phyloP scores from a whole-genome alignment of 2,888 invertebrate species.

The Nasonia oneida region DNA sequence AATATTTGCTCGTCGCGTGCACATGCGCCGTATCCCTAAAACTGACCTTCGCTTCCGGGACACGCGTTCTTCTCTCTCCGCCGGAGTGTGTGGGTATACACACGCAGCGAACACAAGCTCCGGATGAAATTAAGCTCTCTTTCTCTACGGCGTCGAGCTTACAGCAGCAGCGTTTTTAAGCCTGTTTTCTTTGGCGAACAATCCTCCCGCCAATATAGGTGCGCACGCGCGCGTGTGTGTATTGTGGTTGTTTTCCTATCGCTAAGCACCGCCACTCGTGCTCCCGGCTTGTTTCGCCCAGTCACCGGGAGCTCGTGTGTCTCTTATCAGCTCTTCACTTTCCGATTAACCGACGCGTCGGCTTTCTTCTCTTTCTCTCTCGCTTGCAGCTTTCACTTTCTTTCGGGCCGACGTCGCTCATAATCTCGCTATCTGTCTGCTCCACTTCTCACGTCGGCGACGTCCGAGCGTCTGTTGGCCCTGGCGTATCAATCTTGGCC shows the following conservation, averaged over 20 bases:
- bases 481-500: conserved; percentile 27
- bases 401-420: neutral
- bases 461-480: neutral
- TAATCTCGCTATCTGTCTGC: conserved; percentile 31
- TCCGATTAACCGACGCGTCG: neutral
- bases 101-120: neutral
- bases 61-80: neutral
- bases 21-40: neutral
- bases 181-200: neutral
- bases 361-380: conserved; percentile 10
- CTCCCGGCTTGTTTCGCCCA: conserved; percentile 1
- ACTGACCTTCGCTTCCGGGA: neutral
- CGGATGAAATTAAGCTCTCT: neutral
- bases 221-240: neutral
- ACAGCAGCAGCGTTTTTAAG: neutral
- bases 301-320: neutral
- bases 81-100: neutral
- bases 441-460: neutral
- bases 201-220: neutral
- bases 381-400: neutral
- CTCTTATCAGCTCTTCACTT: conserved; percentile 12
- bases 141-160: neutral
- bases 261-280: neutral
- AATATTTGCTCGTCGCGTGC: conserved; percentile 36
- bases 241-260: neutral